Conservation (phyloP, 2,888 invertebrate genomes). For the Rotaria macrura region DNA sequence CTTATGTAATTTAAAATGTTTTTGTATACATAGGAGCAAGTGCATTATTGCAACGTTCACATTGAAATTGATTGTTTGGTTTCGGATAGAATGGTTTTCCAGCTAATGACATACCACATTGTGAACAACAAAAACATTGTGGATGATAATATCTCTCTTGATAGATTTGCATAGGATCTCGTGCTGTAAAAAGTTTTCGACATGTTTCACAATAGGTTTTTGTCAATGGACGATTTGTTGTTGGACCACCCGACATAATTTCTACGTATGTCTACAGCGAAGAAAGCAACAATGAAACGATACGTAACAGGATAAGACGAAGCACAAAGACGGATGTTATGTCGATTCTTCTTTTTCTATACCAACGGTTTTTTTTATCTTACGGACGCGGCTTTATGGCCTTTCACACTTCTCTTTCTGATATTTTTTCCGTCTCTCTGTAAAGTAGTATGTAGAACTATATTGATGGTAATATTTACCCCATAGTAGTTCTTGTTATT, state of each 20-base stretch:
- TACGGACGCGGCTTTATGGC: not conserved
- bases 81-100: constrained; percentile 17
- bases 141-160: constrained; percentile 18
- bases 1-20: not conserved
- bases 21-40: not conserved
- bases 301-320: not conserved
- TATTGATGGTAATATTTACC: not conserved
- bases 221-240: constrained; percentile 16
- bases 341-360: not conserved
- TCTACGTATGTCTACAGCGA: not conserved
- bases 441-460: not conserved
- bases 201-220: not conserved
- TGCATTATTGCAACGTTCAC: constrained; percentile 2
- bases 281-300: not conserved
- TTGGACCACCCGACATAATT: not conserved
- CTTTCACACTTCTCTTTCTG: not conserved
- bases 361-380: not conserved
- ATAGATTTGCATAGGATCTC: constrained; percentile 20
- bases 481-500: not conserved
- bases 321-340: not conserved
- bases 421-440: not conserved
- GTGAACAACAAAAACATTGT: constrained; percentile 7
- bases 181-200: not conserved
- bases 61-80: constrained; percentile 13
- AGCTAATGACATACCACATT: not conserved